Evolutionary conservation across 2,888 invertebrate genomes (phyloP).

Genomic region (Aporophyla nigra): DNA sequence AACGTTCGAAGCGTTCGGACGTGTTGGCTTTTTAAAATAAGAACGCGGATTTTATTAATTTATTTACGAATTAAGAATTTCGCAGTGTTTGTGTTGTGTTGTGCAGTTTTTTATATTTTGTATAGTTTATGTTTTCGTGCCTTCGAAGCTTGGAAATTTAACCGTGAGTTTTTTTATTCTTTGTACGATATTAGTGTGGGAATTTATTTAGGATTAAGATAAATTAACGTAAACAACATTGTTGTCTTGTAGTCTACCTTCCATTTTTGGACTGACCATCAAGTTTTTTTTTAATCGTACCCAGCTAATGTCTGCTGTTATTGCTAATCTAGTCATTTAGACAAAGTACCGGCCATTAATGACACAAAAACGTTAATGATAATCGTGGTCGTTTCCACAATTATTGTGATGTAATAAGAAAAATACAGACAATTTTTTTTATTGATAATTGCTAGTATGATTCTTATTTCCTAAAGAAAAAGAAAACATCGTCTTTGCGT

Average conservation of each 20-base stretch:
- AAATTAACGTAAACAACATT: conserved; percentile 9
- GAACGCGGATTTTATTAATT: conserved; percentile 63
- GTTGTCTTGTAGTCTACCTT: conserved; percentile 52
- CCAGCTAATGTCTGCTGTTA: conserved; percentile 42
- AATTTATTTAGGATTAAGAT: conserved; percentile 28
- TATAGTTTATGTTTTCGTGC: conserved; percentile 60
- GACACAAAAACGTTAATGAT: conserved; percentile 51
- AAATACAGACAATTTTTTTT: conserved; percentile 28
- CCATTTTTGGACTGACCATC: conserved; percentile 52
- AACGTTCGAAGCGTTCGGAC: conserved; percentile 75
- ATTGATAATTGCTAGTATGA: conserved; percentile 1
- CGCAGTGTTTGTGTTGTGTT: conserved; percentile 71
- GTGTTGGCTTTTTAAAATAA: conserved; percentile 53
- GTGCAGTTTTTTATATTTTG: conserved; percentile 63
- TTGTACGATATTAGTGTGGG: conserved; percentile 17
- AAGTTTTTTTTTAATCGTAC: conserved; percentile 33
- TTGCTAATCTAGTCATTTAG: conserved; percentile 49
- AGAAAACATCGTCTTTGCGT: not conserved
- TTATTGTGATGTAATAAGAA: conserved; percentile 38
- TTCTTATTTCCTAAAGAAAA: not conserved
- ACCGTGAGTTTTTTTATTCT: conserved; percentile 47
- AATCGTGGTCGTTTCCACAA: conserved; percentile 35
- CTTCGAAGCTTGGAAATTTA: conserved; percentile 33
- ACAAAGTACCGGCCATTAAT: conserved; percentile 57
- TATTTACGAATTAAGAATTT: conserved; percentile 66